These are phyloP conservation scores for Scelioninae gen. 2 DNA, from an alignment of 2,888 invertebrate species.

Conservation along the genomic window DNA sequence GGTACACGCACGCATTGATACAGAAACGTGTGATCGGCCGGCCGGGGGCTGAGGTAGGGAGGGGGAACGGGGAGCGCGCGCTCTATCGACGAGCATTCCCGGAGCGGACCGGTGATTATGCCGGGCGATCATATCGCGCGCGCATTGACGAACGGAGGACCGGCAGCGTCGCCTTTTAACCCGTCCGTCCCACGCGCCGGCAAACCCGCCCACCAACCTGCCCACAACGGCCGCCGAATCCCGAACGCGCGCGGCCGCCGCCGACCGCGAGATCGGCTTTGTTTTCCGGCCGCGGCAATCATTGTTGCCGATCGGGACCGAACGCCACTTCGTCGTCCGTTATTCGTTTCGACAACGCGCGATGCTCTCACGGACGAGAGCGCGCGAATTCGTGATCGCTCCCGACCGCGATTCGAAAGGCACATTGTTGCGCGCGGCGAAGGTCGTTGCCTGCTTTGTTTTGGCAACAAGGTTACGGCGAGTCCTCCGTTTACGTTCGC, in stretches of 20 bases:
- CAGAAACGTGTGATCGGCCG: constrained; percentile 34
- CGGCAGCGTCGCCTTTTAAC: constrained; percentile 49
- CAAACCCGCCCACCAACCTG: constrained; percentile 71
- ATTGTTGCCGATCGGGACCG: too few relatives aligned
- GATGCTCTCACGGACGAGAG: too few relatives aligned
- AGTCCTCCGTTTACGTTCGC: too few relatives aligned
- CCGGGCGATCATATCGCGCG: constrained; percentile 73
- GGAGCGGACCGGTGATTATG: constrained; percentile 69
- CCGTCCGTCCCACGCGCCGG: constrained; percentile 59
- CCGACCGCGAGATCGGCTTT: constrained; percentile 62
- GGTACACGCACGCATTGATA: not conserved
- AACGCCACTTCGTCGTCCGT: constrained; percentile 1
- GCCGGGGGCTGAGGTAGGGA: too few relatives aligned
- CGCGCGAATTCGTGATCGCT: too few relatives aligned
- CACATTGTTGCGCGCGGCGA: too few relatives aligned
- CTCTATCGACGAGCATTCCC: constrained; percentile 70
- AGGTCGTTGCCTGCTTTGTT: too few relatives aligned
- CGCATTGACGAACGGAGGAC: constrained; percentile 72
- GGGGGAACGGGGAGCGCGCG: constrained; percentile 59
- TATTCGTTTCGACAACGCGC: constrained; percentile 33
- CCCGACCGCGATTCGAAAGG: constrained; percentile 35
- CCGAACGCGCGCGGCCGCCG: constrained; percentile 65
- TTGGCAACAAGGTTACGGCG: too few relatives aligned
- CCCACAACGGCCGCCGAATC: constrained; percentile 75
- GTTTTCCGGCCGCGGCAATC: too few relatives aligned